A percentile compares a stretch with the other conserved stretches of the same genome.
phyloP scores from a whole-genome alignment of 2,888 invertebrate genomes.

The Torymus aiolomorphi region DNA sequence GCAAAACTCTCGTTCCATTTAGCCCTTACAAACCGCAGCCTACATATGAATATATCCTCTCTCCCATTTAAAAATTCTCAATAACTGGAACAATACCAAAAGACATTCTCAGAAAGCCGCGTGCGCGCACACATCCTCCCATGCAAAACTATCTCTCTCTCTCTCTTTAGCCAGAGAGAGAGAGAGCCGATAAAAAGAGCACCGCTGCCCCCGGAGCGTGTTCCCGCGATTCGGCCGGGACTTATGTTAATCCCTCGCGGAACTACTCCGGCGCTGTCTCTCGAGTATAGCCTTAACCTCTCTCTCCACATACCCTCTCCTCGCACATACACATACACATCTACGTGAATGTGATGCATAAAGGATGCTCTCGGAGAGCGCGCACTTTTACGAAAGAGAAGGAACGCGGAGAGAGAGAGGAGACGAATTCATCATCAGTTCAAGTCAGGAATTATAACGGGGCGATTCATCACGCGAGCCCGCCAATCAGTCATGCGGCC shows the following conservation, averaged over 20 bases:
- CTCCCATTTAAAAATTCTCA: not conserved
- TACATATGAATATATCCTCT: not conserved
- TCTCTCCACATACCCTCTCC: too few species aligned
- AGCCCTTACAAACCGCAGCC: not conserved
- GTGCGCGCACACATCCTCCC: slow-evolving; percentile 1
- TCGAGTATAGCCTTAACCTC: not conserved
- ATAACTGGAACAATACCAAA: slow-evolving; percentile 16
- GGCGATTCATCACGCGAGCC: slow-evolving; percentile 73
- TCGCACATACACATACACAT: too few species aligned
- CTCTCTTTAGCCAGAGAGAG: slow-evolving; percentile 5
- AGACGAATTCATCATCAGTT: slow-evolving; percentile 73
- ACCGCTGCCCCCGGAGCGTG: slow-evolving; percentile 37
- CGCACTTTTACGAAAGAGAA: slow-evolving; percentile 24
- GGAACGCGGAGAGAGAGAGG: slow-evolving; percentile 35
- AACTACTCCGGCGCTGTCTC: not conserved
- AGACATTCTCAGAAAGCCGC: slow-evolving; percentile 23
- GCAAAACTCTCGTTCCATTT: too few species aligned
- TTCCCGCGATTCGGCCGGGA: slow-evolving; percentile 56
- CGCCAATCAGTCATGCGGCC: slow-evolving; percentile 71
- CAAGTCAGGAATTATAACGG: slow-evolving; percentile 73
- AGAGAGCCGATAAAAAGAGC: not conserved
- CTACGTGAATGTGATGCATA: slow-evolving; percentile 27
- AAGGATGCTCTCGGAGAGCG: not conserved
- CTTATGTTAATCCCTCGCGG: slow-evolving; percentile 62
- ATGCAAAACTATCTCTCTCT: too few species aligned